Percentiles rank a stretch among this genome's conserved stretches.
Evolutionary conservation across 2,113 vertebrate species (phyloP).

Genomic region (Toxotes jaculatrix): DNA sequence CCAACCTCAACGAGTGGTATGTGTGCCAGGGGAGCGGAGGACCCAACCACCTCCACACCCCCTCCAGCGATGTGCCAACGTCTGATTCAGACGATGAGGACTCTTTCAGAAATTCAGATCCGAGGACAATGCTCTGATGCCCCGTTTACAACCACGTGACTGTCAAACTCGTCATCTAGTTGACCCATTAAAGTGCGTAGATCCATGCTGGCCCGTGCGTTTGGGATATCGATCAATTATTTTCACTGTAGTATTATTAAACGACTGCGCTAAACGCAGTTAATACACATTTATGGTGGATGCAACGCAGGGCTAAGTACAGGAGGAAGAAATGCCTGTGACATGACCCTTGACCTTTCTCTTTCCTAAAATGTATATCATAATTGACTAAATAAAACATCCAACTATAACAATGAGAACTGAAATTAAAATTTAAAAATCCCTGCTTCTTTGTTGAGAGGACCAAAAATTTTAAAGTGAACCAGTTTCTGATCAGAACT

Average conservation of each 20-base stretch:
- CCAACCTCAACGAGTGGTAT: constrained; percentile 98
- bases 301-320: constrained; percentile 36
- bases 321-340: constrained; percentile 31
- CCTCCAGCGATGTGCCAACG: constrained; percentile 91
- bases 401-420: constrained; percentile 15
- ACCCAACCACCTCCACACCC: constrained; percentile 90
- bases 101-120: constrained; percentile 89
- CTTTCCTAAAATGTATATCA: constrained; percentile 36
- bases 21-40: constrained; percentile 93
- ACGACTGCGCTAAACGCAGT: constrained; percentile 24
- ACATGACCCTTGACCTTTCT: constrained; percentile 55
- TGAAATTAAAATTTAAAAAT: constrained; percentile 12
- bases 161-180: constrained; percentile 24
- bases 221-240: constrained; percentile 38
- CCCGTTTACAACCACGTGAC: constrained; percentile 57
- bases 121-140: constrained; percentile 92
- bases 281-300: constrained; percentile 29
- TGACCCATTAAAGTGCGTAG: constrained; percentile 45
- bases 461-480: constrained; percentile 1
- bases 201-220: constrained; percentile 36
- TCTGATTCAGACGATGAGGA: constrained; percentile 93
- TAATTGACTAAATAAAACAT: constrained; percentile 29
- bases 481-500: background rate
- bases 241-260: constrained; percentile 34
- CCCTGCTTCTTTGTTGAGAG: background rate